These are phyloP conservation scores for Sterna hirundo DNA, from an alignment of 2,113 vertebrate genomes.

Conservation along the genomic window DNA sequence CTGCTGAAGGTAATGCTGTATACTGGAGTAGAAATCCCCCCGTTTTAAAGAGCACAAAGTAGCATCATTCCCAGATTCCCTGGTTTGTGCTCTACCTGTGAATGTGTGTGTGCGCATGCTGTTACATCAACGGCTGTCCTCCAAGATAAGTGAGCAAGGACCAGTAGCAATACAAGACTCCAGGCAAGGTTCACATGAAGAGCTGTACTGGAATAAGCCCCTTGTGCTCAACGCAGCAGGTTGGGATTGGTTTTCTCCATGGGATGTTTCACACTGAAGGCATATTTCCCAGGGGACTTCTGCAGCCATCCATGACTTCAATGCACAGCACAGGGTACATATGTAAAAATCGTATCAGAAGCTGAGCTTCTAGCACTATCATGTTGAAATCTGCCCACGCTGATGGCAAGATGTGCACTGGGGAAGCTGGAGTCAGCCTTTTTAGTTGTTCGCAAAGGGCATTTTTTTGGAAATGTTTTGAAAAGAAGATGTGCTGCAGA, in stretches of 20 bases:
- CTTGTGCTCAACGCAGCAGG: not conserved
- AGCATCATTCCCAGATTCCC: not conserved
- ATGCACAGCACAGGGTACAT: not conserved
- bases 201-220: not conserved
- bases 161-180: not conserved
- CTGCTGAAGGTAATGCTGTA: not conserved
- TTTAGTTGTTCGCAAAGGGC: not conserved
- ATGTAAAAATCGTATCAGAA: not conserved
- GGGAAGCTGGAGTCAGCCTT: not conserved
- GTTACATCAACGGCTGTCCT: not conserved
- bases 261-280: not conserved
- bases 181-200: not conserved
- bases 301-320: not conserved
- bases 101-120: not conserved
- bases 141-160: not conserved
- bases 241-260: not conserved
- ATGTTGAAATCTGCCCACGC: not conserved
- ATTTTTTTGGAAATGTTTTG: not conserved
- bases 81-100: not conserved
- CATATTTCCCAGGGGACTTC: not conserved
- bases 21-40: not conserved
- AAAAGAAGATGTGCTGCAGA: not conserved
- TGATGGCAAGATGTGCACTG: not conserved
- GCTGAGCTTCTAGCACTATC: not conserved
- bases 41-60: not conserved